A percentile compares a stretch with the other conserved stretches of the same genome.
These are phyloP conservation scores for Trissolcus basalis DNA, from an alignment of 1,140 invertebrate genomes.

Conservation along the genomic window DNA sequence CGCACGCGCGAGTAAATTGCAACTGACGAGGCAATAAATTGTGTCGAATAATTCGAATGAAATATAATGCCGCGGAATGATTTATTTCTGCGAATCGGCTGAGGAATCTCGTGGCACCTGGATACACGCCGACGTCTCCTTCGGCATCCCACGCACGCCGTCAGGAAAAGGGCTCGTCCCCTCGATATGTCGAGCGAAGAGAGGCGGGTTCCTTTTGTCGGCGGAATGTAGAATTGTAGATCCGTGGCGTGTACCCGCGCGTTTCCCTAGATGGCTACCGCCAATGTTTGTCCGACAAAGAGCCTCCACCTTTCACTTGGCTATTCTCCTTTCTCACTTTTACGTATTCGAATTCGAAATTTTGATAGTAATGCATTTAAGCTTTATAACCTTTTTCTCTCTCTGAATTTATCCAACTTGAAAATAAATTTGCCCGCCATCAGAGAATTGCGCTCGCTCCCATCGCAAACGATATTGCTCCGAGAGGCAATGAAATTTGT, in stretches of 20 bases:
- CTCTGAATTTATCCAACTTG: too few species aligned
- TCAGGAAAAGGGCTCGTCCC: slow-evolving; percentile 54
- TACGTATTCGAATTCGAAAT: too few species aligned
- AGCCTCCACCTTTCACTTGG: slow-evolving; percentile 28
- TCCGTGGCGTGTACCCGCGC: slow-evolving; percentile 38
- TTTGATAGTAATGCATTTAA: too few species aligned
- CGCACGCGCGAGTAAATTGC: slow-evolving; percentile 46
- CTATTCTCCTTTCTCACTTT: slow-evolving; percentile 9
- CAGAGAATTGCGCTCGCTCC: too few species aligned
- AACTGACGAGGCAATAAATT: slow-evolving; percentile 44
- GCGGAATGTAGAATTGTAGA: slow-evolving; percentile 63
- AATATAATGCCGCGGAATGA: slow-evolving; percentile 37
- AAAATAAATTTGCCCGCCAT: too few species aligned
- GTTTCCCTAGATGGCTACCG: slow-evolving; percentile 53
- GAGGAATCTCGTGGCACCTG: slow-evolving; percentile 48
- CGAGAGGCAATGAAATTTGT: too few species aligned
- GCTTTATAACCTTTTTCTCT: too few species aligned
- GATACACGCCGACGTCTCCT: slow-evolving; percentile 47
- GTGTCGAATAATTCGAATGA: slow-evolving; percentile 48
- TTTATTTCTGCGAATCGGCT: slow-evolving; percentile 47
- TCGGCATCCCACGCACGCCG: slow-evolving; percentile 58
- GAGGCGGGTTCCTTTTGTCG: slow-evolving; percentile 59
- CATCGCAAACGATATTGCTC: too few species aligned
- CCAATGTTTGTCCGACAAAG: slow-evolving; percentile 35
- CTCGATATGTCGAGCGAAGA: slow-evolving; percentile 51